phyloP scores from a whole-genome alignment of 2,797 vertebrate species.

The Melanotaenia parkinsoni region DNA sequence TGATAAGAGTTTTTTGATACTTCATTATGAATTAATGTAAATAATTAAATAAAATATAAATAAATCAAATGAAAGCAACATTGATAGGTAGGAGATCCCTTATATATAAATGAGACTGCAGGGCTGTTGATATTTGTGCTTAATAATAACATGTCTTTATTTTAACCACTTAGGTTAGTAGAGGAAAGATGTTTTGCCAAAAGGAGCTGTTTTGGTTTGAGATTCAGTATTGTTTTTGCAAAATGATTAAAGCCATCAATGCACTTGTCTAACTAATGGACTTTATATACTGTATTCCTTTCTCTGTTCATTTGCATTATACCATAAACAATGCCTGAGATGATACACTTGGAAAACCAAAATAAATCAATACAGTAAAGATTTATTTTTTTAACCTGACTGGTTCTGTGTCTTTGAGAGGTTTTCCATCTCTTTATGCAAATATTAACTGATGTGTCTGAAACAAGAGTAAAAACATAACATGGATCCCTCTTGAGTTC shows the following conservation, averaged over 20 bases:
- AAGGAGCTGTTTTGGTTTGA: neutral
- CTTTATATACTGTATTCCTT: too few relatives aligned
- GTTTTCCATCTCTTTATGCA: too few relatives aligned
- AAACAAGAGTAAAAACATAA: too few relatives aligned
- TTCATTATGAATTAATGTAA: slow-evolving; percentile 8
- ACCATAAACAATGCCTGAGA: too few relatives aligned
- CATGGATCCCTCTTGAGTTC: too few relatives aligned
- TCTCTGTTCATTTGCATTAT: too few relatives aligned
- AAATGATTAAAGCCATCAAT: neutral
- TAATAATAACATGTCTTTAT: neutral
- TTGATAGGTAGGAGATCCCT: slow-evolving; percentile 15
- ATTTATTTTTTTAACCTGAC: too few relatives aligned
- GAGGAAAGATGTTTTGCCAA: neutral
- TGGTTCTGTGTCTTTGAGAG: too few relatives aligned
- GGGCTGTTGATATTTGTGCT: neutral
- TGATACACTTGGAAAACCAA: too few relatives aligned
- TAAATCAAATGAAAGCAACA: slow-evolving; percentile 19
- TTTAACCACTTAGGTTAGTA: neutral
- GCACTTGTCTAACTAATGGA: neutral
- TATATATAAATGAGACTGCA: slow-evolving; percentile 11
- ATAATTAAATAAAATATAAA: slow-evolving; percentile 30
- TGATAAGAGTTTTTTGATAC: slow-evolving; percentile 13
- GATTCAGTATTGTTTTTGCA: neutral
- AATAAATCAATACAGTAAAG: too few relatives aligned
- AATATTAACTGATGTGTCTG: too few relatives aligned